Conservation (phyloP, 2,888 invertebrate genomes). For the Aleiodes testaceus region DNA sequence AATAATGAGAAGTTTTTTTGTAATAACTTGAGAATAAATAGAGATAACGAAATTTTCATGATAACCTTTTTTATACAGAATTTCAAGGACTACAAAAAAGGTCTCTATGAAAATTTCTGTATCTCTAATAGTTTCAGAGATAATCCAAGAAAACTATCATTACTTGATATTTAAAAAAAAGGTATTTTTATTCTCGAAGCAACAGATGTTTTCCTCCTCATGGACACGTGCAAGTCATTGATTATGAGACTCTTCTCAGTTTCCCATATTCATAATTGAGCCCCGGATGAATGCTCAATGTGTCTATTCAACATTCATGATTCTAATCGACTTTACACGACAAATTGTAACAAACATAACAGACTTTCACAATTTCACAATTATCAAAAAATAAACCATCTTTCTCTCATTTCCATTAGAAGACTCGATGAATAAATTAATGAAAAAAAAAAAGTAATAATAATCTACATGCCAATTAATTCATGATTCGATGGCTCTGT, state of each 20-base stretch:
- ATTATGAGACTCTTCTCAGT: slow-evolving; percentile 42
- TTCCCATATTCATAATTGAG: slow-evolving; percentile 39
- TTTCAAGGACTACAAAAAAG: too few relatives aligned
- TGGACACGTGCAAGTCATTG: slow-evolving; percentile 48
- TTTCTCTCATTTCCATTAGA: not conserved
- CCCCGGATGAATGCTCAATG: slow-evolving; percentile 42
- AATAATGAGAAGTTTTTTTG: not conserved
- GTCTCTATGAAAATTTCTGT: too few relatives aligned
- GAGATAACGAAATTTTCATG: too few relatives aligned
- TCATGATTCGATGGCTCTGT: slow-evolving; percentile 12
- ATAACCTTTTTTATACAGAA: too few relatives aligned
- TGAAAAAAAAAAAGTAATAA: too few relatives aligned
- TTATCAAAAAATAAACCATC: not conserved
- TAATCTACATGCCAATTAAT: slow-evolving; percentile 27
- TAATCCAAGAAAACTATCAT: not conserved
- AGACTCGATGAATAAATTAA: too few relatives aligned
- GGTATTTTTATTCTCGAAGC: not conserved
- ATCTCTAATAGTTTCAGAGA: too few relatives aligned
- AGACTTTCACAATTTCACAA: slow-evolving; percentile 7
- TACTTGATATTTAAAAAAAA: not conserved
- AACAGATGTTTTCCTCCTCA: slow-evolving; percentile 30
- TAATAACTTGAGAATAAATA: not conserved
- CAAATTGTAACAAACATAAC: not conserved
- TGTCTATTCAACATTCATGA: slow-evolving; percentile 3
- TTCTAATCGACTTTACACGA: slow-evolving; percentile 7